Conservation (phyloP, 2,113 vertebrate genomes). For the Hemiprocne comata region DNA sequence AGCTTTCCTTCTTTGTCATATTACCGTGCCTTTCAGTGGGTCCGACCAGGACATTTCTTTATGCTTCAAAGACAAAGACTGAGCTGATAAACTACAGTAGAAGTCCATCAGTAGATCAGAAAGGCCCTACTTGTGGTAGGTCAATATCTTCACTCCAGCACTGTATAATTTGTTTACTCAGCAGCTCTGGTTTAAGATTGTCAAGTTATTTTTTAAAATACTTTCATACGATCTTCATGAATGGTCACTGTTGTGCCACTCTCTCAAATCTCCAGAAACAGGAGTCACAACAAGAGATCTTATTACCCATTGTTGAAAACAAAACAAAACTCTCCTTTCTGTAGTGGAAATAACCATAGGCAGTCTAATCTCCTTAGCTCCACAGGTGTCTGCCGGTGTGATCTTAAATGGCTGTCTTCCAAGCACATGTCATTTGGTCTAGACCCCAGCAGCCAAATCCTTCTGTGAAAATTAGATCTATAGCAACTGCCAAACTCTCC, state of each 20-base stretch:
- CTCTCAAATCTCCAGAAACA: constrained; percentile 5
- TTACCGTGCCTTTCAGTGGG: background rate
- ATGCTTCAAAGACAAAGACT: background rate
- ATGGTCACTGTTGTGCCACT: background rate
- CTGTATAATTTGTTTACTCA: background rate
- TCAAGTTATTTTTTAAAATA: background rate
- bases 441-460: background rate
- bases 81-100: background rate
- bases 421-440: background rate
- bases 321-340: background rate
- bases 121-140: background rate
- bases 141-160: background rate
- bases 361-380: background rate
- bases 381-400: background rate
- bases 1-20: background rate
- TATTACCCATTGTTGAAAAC: background rate
- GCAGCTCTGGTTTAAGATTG: background rate
- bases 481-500: background rate
- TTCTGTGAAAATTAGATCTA: background rate
- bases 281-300: background rate
- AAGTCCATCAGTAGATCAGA: background rate
- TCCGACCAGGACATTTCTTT: background rate
- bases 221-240: background rate
- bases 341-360: background rate
- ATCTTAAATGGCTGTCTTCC: background rate